Evolutionary conservation across 2,797 vertebrate species (phyloP).

Genomic region (Phoebastria nigripes): DNA sequence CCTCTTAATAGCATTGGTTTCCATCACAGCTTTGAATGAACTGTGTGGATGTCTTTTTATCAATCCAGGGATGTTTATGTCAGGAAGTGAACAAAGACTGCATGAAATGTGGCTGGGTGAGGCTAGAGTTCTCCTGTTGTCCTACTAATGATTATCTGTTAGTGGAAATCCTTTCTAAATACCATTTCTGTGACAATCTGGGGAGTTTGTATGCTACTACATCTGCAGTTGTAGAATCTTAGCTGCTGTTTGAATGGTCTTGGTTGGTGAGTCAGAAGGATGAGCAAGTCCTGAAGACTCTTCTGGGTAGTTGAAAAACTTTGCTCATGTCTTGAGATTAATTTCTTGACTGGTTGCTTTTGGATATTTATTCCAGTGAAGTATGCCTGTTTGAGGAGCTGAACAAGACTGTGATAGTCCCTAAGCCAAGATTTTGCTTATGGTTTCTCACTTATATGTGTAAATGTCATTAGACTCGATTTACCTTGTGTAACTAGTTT

Average conservation of each 20-base stretch:
- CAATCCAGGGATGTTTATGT: background rate
- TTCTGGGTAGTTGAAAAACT: background rate
- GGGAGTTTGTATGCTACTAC: background rate
- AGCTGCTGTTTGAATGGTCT: background rate
- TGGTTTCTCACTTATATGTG: background rate
- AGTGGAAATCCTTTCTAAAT: background rate
- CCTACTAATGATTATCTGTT: background rate
- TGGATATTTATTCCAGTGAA: background rate
- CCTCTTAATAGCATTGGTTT: background rate
- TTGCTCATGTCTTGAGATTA: background rate
- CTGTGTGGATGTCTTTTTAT: background rate
- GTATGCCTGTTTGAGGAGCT: background rate
- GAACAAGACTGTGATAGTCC: background rate
- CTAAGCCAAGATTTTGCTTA: background rate
- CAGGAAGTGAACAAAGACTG: background rate
- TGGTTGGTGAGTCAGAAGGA: background rate
- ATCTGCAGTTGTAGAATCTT: background rate
- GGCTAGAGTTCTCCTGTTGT: background rate
- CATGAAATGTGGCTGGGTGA: background rate
- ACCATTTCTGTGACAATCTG: background rate
- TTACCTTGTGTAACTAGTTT: background rate
- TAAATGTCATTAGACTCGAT: background rate
- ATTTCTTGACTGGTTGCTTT: background rate
- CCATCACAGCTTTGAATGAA: background rate
- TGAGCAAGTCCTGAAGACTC: background rate